phyloP scores from a whole-genome alignment of 2,113 vertebrate species.

The Picathartes gymnocephalus region DNA sequence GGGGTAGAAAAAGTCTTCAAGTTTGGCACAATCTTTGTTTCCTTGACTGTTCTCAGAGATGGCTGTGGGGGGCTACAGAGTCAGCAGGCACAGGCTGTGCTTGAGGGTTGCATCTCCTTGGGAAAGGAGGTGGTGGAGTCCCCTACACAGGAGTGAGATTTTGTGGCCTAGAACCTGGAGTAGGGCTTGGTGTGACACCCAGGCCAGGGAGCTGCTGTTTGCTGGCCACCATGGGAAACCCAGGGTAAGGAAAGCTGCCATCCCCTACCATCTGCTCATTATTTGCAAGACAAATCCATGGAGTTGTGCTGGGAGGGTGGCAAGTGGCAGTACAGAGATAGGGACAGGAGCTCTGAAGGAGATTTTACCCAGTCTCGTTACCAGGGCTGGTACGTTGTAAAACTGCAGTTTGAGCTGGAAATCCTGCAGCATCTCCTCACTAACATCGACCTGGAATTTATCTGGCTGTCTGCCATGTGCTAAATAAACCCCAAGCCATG shows the following conservation, averaged over 20 bases:
- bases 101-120: not conserved
- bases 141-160: not conserved
- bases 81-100: not conserved
- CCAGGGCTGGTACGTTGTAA: not conserved
- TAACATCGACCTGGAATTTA: constrained; percentile 49
- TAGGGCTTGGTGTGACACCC: not conserved
- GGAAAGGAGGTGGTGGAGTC: not conserved
- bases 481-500: constrained; percentile 60
- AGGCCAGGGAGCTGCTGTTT: not conserved
- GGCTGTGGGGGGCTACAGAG: not conserved
- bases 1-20: not conserved
- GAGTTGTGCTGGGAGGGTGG: not conserved
- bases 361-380: not conserved
- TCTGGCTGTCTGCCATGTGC: constrained; percentile 51
- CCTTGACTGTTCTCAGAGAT: not conserved
- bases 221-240: not conserved
- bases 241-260: not conserved
- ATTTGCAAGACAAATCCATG: not conserved
- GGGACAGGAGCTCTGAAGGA: not conserved
- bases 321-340: not conserved
- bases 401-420: constrained; percentile 23
- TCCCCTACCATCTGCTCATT: not conserved
- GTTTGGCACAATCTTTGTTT: not conserved
- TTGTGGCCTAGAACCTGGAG: not conserved
- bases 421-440: constrained; percentile 29